Base-by-base conservation (phyloP, 2,888 invertebrate species). In the Diarsia mendica region DNA sequence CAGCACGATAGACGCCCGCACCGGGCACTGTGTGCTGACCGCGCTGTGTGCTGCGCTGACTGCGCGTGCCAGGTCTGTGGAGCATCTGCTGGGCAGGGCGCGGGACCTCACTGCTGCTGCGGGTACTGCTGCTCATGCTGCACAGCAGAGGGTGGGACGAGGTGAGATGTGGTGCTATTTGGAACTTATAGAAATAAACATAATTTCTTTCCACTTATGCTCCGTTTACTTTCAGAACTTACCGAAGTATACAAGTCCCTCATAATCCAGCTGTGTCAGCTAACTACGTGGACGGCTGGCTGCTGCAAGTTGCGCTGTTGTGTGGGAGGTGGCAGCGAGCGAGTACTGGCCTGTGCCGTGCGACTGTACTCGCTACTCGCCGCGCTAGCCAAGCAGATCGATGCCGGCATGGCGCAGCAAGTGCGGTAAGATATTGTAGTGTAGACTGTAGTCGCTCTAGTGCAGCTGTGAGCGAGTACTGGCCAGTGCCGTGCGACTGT, bases 221-320 rank as follows among this genome's bases (percentile, higher is more conserved):
- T 60, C 44, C 44, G 13, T 44, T 44, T 39, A 11, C 44, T 44
- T 39, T 8, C 90, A 96, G 96, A 95, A 77, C 46, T 93, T 15
- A 89, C 88, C 3, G 94, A 94, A 80, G 82, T 94, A 8, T 93
- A 94, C 90, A 92, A 92, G 72, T 90, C 90, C 0, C 65, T 93
- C 28, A 87, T 94, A 11, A 83, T 94, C 20, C 94, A 95, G 77
- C 85, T 95, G 33, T 95, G 95, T 39, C 94, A 93, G 82, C 69
- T 93, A 49, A 85, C 90, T 0, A 65, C 76, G 4, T 94, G 94
- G 93, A 88, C 88, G 49, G 44, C 83, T 0, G 69, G 79, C 0
- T 86, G 85, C 46, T 88, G 87, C 67, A 87, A 88, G 73, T 83
- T 95, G 73, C 92, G 95, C 0, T 94, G 94, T 72, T 53, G 85